Conservation (phyloP, 2,888 invertebrate genomes). For the Seladonia tumulorum region DNA sequence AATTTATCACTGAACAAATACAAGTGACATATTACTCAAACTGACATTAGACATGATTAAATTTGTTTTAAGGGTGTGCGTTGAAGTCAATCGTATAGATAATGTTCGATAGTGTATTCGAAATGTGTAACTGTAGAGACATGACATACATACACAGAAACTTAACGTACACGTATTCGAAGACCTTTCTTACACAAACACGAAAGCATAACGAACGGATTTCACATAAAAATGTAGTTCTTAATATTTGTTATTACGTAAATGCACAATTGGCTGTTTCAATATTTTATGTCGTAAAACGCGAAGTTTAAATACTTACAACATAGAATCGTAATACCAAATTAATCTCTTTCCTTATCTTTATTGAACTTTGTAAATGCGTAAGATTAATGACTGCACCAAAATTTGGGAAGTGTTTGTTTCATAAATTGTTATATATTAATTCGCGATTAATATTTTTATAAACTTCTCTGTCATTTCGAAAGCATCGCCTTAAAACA, state of each 20-base stretch:
- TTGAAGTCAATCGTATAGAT: conserved; percentile 8
- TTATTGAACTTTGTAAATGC: background rate
- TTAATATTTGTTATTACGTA: background rate
- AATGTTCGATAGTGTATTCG: background rate
- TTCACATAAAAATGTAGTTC: background rate
- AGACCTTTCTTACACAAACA: background rate
- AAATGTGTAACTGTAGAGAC: background rate
- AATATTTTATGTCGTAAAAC: background rate
- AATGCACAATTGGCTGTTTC: background rate
- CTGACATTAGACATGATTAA: conserved; percentile 53
- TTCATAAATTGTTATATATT: background rate
- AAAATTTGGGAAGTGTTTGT: background rate
- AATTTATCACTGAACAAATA: conserved; percentile 45
- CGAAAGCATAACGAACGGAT: background rate
- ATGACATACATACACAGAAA: background rate
- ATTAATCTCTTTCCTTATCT: background rate
- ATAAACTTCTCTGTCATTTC: background rate
- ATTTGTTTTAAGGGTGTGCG: conserved; percentile 36
- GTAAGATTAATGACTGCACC: background rate
- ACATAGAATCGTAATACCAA: background rate
- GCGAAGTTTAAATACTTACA: background rate
- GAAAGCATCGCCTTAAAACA: background rate
- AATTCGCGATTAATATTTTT: background rate
- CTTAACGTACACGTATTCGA: background rate
- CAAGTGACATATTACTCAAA: conserved; percentile 39